Percentiles rank a stretch among this genome's conserved stretches.
phyloP scores from a whole-genome alignment of 92 coral and sea anemone species.

The Epizoanthus fatuus region DNA sequence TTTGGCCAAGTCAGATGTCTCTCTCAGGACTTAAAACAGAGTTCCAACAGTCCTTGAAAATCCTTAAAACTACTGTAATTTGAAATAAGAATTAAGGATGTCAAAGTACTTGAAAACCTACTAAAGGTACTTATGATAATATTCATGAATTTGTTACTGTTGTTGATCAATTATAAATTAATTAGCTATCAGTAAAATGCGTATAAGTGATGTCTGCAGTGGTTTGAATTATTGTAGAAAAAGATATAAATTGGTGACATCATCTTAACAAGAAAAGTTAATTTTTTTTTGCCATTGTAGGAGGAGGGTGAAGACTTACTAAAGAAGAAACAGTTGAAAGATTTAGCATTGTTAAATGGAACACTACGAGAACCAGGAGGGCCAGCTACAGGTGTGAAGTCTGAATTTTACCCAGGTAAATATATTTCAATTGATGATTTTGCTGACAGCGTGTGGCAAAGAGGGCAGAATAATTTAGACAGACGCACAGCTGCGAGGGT shows the following conservation, averaged over 20 bases:
- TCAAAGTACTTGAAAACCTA: too few relatives aligned
- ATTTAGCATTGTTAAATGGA: slow-evolving; percentile 93
- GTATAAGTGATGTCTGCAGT: not conserved
- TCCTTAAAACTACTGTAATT: too few relatives aligned
- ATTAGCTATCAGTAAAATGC: not conserved
- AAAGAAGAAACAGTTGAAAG: slow-evolving; percentile 94
- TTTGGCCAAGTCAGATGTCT: too few relatives aligned
- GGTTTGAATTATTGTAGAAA: not conserved
- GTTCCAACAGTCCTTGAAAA: too few relatives aligned
- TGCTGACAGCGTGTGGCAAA: not conserved
- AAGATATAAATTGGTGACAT: not conserved
- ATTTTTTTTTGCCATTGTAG: slow-evolving; percentile 38
- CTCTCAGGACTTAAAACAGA: too few relatives aligned
- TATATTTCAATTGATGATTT: not conserved
- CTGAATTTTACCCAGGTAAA: slow-evolving; percentile 20
- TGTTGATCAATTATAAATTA: too few relatives aligned
- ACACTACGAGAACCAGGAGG: slow-evolving; percentile 86
- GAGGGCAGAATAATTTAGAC: not conserved
- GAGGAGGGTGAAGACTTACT: slow-evolving; percentile 99
- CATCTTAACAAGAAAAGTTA: too few relatives aligned
- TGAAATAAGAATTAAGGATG: too few relatives aligned
- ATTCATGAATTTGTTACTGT: too few relatives aligned
- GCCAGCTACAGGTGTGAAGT: slow-evolving; percentile 46
- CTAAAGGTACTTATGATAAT: too few relatives aligned
- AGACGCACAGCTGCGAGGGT: not conserved